Percentiles rank a stretch among this genome's conserved stretches.
phyloP scores from a whole-genome alignment of 1,140 invertebrate genomes.

The Babylonia areolata region DNA sequence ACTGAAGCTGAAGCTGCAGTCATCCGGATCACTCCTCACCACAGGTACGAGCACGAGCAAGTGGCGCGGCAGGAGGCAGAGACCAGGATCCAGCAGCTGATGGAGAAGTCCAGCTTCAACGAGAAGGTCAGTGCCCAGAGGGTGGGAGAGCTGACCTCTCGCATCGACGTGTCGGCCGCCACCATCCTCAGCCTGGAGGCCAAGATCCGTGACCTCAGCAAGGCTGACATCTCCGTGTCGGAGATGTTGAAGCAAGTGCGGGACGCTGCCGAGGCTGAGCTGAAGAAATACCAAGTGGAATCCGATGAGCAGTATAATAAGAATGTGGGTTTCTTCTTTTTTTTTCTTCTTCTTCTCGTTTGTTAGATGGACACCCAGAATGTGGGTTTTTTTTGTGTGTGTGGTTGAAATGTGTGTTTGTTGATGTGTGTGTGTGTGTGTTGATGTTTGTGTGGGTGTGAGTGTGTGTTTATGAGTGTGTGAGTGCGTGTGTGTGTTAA shows the following conservation, averaged over 20 bases:
- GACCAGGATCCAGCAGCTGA: constrained; percentile 54
- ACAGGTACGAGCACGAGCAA: constrained; percentile 66
- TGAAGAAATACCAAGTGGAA: constrained; percentile 60
- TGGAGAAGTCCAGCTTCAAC: constrained; percentile 60
- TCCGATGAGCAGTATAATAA: constrained; percentile 59
- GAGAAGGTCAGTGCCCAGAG: constrained; percentile 59
- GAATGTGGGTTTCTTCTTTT: constrained; percentile 64
- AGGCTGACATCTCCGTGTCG: constrained; percentile 50
- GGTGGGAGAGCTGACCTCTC: constrained; percentile 50
- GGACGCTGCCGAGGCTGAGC: constrained; percentile 61
- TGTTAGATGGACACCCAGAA: background rate
- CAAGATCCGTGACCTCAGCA: constrained; percentile 55
- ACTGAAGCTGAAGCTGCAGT: too few species aligned
- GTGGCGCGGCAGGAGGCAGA: constrained; percentile 57
- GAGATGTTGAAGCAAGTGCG: constrained; percentile 61
- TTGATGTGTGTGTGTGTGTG: too few species aligned
- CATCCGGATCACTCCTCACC: background rate
- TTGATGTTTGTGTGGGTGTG: too few species aligned
- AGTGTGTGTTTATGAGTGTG: too few species aligned
- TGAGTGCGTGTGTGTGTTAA: too few species aligned
- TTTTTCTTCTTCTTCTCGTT: too few species aligned
- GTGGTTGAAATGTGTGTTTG: too few species aligned
- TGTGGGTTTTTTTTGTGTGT: too few species aligned
- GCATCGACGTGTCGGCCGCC: constrained; percentile 56
- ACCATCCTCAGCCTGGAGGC: constrained; percentile 64